Evolutionary conservation across 2,888 invertebrate species (phyloP).

Genomic region (Acanthopleura granulata): DNA sequence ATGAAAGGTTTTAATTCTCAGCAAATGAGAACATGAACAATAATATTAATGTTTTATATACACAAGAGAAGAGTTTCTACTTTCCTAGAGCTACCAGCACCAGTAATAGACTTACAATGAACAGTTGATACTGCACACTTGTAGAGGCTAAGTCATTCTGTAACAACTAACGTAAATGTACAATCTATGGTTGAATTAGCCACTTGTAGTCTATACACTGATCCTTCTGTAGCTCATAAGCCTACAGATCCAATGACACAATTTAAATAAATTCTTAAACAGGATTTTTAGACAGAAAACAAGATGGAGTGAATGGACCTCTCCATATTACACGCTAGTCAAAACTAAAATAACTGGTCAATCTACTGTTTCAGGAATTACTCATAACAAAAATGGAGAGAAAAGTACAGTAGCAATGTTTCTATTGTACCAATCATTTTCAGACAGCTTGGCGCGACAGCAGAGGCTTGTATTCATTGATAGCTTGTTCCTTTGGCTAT

Average conservation of each 20-base stretch:
- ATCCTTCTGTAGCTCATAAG: neutral
- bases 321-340: too few species aligned
- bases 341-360: too few species aligned
- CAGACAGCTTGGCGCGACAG: neutral
- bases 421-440: too few species aligned
- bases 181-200: neutral
- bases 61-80: conserved; percentile 26
- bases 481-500: neutral
- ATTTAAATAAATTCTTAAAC: too few species aligned
- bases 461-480: neutral
- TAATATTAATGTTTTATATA: conserved; percentile 39
- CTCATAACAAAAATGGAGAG: too few species aligned
- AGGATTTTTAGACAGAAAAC: too few species aligned
- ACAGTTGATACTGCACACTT: conserved; percentile 8
- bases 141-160: conserved; percentile 9
- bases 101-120: conserved; percentile 17
- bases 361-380: too few species aligned
- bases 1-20: conserved; percentile 33
- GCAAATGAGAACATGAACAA: conserved; percentile 33
- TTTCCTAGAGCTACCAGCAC: conserved; percentile 16
- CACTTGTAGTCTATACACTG: conserved; percentile 7
- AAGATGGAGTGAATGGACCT: too few species aligned
- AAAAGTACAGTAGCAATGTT: too few species aligned
- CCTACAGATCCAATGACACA: too few species aligned
- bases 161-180: conserved; percentile 4